These are phyloP conservation scores for Parelbella ahira DNA, from an alignment of 2,888 invertebrate genomes.

Conservation along the genomic window DNA sequence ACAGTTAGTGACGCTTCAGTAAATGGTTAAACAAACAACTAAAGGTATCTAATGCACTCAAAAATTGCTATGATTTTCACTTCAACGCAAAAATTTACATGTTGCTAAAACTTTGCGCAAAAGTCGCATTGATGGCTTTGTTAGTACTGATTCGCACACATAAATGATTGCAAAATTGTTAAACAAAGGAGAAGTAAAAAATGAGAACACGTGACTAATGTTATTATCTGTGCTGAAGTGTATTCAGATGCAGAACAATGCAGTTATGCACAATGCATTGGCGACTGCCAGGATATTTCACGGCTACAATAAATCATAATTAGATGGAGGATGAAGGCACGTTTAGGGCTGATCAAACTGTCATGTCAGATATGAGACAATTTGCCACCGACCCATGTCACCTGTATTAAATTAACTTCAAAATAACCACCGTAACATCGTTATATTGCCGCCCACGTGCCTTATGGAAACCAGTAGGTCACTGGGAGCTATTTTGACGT, in stretches of 20 bases:
- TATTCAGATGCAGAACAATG: constrained; percentile 12
- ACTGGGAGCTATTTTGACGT: constrained; percentile 57
- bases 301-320: constrained; percentile 18
- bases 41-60: constrained; percentile 27
- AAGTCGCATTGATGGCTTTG: constrained; percentile 34
- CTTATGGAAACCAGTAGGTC: constrained; percentile 76
- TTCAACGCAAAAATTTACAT: constrained; percentile 38
- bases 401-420: constrained; percentile 35
- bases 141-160: constrained; percentile 33
- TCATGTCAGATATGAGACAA: constrained; percentile 32
- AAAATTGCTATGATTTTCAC: constrained; percentile 36
- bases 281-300: constrained; percentile 11
- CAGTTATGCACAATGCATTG: constrained; percentile 11
- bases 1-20: constrained; percentile 24
- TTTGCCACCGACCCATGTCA: constrained; percentile 41
- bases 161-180: constrained; percentile 25
- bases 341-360: constrained; percentile 22
- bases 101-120: constrained; percentile 37
- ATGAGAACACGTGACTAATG: constrained; percentile 13
- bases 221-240: constrained; percentile 6
- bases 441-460: constrained; percentile 51
- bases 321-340: constrained; percentile 11
- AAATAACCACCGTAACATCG: constrained; percentile 29
- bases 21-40: constrained; percentile 28
- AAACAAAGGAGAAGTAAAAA: constrained; percentile 8